A percentile compares a stretch with the other conserved stretches of the same genome.
These are phyloP conservation scores for Pedicia rivosa DNA, from an alignment of 2,888 invertebrate genomes.

Conservation along the genomic window DNA sequence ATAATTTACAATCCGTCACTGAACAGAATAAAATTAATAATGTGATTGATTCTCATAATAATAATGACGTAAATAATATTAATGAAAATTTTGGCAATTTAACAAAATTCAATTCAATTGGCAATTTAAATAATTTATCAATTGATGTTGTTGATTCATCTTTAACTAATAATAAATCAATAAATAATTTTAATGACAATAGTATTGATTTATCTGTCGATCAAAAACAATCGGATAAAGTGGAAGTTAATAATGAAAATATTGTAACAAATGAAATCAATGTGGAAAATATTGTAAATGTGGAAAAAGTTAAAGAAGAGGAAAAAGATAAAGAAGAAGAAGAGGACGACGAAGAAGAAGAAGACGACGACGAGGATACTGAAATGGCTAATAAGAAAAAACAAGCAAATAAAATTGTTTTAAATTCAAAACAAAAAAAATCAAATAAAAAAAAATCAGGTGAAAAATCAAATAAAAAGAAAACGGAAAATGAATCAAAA, in stretches of 20 bases:
- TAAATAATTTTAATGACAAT: too few relatives aligned
- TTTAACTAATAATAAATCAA: conserved; percentile 14
- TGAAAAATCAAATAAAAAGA: conserved; percentile 17
- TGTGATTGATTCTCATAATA: too few relatives aligned
- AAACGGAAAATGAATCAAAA: conserved; percentile 23
- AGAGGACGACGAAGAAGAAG: conserved; percentile 1
- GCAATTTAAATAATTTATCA: conserved; percentile 31
- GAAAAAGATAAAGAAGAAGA: too few relatives aligned
- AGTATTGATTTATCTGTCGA: conserved; percentile 3
- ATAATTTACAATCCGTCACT: too few relatives aligned
- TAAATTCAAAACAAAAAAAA: conserved; percentile 1
- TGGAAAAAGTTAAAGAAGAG: too few relatives aligned
- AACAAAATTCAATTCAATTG: conserved; percentile 32
- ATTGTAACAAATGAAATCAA: too few relatives aligned
- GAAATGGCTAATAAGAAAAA: conserved; percentile 3
- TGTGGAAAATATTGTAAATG: too few relatives aligned
- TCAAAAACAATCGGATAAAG: too few relatives aligned
- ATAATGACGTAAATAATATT: too few relatives aligned
- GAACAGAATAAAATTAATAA: too few relatives aligned
- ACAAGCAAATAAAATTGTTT: not conserved
- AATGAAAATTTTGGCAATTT: conserved; percentile 21
- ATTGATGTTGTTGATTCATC: conserved; percentile 30
- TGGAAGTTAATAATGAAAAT: not conserved
- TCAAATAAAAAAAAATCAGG: conserved; percentile 5
- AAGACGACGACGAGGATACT: not conserved